phyloP scores from a whole-genome alignment of 2,113 vertebrate genomes.

The Sardina pilchardus region DNA sequence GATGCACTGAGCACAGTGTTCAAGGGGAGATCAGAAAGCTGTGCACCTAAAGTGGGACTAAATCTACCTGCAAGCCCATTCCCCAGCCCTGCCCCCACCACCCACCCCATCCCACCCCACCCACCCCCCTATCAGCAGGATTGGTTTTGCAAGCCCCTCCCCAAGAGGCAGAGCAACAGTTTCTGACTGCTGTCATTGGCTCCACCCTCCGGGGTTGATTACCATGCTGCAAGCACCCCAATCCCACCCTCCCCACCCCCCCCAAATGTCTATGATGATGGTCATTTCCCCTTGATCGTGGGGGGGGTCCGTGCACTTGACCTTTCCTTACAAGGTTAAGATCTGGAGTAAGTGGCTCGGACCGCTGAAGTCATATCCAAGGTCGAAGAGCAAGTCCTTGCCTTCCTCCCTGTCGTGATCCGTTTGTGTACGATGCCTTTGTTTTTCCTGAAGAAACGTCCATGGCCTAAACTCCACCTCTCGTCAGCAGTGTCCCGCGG shows the following conservation, averaged over 20 bases:
- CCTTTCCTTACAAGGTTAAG: not conserved
- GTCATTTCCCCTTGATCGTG: not conserved
- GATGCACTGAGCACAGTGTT: constrained; percentile 44
- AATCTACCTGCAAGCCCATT: not conserved
- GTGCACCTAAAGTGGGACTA: not conserved
- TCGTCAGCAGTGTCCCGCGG: not conserved
- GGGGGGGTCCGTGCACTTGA: not conserved
- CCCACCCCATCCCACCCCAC: not conserved
- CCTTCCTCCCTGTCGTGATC: not conserved
- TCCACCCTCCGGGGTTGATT: not conserved
- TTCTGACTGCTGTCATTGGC: not conserved
- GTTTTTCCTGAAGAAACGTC: not conserved
- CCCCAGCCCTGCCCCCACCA: not conserved
- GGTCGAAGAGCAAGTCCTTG: not conserved
- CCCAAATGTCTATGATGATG: not conserved
- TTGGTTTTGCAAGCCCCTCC: constrained; percentile 8
- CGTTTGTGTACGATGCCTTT: not conserved
- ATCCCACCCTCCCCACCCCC: not conserved
- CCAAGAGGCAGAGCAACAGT: not conserved
- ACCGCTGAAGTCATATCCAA: not conserved
- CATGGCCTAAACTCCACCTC: not conserved
- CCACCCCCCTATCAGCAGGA: not conserved
- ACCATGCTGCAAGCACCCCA: constrained; percentile 14
- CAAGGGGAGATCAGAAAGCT: not conserved
- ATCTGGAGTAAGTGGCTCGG: not conserved